phyloP scores from a whole-genome alignment of 2,113 vertebrate species.

The Pluvianellus socialis region DNA sequence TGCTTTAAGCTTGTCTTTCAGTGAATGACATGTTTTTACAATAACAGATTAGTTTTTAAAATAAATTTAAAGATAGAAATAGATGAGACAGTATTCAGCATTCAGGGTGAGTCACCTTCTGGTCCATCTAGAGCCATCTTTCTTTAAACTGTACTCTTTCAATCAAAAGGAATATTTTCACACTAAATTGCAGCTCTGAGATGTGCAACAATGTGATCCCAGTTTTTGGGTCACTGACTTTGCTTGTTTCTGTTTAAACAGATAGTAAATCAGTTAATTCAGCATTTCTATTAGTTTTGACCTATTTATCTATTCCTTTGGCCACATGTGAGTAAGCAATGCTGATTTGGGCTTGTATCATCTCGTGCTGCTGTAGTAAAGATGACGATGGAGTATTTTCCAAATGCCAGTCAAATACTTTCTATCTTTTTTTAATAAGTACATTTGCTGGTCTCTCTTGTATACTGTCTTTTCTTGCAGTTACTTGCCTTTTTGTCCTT shows the following conservation, averaged over 20 bases:
- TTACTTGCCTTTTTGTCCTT: slow-evolving; percentile 39
- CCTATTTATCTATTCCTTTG: neutral
- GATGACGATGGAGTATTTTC: neutral
- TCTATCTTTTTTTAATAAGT: neutral
- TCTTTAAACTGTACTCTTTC: neutral
- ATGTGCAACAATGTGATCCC: neutral
- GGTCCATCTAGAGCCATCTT: neutral
- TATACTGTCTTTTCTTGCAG: neutral
- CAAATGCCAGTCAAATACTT: neutral
- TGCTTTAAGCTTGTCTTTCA: neutral
- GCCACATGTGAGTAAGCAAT: neutral
- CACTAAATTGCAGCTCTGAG: neutral
- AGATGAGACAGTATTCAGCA: neutral
- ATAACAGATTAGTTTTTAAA: neutral
- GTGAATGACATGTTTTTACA: neutral
- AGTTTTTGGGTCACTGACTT: neutral
- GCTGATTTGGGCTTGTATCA: neutral
- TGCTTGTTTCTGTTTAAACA: neutral
- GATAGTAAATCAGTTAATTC: neutral
- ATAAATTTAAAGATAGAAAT: neutral
- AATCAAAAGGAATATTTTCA: neutral
- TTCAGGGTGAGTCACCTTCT: neutral
- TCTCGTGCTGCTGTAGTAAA: neutral
- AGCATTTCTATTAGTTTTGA: neutral
- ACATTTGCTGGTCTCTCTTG: neutral